Conservation (phyloP, 2,888 invertebrate species). For the Apodemia hepburni region DNA sequence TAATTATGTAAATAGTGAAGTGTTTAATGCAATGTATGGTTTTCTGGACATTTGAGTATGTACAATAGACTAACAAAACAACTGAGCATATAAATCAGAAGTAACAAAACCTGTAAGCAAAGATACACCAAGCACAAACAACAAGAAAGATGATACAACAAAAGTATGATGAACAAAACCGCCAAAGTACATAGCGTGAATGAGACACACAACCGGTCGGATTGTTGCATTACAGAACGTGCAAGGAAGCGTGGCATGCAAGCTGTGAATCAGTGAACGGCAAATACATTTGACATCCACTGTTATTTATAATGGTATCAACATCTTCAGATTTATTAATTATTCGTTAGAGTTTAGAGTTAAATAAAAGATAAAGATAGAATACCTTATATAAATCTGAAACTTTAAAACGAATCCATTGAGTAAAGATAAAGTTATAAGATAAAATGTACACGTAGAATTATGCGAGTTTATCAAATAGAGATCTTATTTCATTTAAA, state of each 20-base stretch:
- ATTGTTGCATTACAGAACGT: conserved; percentile 58
- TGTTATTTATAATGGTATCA: conserved; percentile 46
- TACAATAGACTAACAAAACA: conserved; percentile 14
- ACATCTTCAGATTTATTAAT: conserved; percentile 56
- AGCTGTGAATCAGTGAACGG: conserved; percentile 41
- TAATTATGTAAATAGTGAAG: conserved; percentile 9
- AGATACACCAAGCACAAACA: conserved; percentile 44
- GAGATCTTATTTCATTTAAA: conserved; percentile 51
- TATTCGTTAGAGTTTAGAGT: conserved; percentile 60
- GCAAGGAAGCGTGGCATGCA: conserved; percentile 61
- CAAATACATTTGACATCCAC: conserved; percentile 35
- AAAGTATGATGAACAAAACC: conserved; percentile 50
- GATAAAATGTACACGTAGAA: conserved; percentile 49
- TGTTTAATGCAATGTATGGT: conserved; percentile 5
- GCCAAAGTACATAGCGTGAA: conserved; percentile 55
- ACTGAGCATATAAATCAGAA: conserved; percentile 17
- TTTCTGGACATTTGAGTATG: not conserved
- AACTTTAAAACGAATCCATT: conserved; percentile 59
- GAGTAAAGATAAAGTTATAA: conserved; percentile 44
- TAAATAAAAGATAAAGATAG: conserved; percentile 53
- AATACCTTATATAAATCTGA: conserved; percentile 69
- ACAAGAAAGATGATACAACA: conserved; percentile 57
- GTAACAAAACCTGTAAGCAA: conserved; percentile 30
- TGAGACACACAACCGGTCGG: conserved; percentile 68
- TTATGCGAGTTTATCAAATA: conserved; percentile 40